These are phyloP conservation scores for Gryllus bimaculatus DNA, from an alignment of 1,140 invertebrate species.

Conservation along the genomic window DNA sequence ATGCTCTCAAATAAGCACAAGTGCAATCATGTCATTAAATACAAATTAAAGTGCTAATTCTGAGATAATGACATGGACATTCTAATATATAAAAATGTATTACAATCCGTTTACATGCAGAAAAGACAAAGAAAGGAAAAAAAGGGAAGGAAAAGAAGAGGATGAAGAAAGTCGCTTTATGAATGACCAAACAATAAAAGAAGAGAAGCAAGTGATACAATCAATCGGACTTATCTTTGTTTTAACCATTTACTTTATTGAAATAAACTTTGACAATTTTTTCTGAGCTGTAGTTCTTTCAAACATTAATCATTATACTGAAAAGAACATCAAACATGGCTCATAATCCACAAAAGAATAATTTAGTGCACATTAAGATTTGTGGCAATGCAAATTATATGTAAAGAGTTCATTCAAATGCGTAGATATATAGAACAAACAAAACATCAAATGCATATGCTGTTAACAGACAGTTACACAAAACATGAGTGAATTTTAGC, in stretches of 20 bases:
- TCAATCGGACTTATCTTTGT: background rate
- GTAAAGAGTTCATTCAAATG: background rate
- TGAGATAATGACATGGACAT: background rate
- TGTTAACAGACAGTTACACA: background rate
- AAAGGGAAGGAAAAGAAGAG: background rate
- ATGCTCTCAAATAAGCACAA: background rate
- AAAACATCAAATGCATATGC: slow-evolving; percentile 1
- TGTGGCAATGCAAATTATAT: background rate
- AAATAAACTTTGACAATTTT: too few species aligned
- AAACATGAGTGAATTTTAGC: background rate
- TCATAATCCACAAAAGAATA: background rate
- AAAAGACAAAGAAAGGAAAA: background rate
- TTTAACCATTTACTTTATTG: background rate
- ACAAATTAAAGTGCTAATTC: background rate
- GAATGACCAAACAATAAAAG: background rate
- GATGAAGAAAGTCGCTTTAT: background rate
- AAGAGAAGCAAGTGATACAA: background rate
- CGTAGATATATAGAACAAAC: background rate
- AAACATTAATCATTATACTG: background rate
- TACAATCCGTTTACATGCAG: background rate
- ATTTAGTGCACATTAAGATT: background rate
- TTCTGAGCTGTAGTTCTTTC: too few species aligned
- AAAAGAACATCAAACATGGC: background rate
- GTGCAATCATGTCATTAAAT: background rate
- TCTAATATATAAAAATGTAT: background rate